Base-by-base conservation (phyloP, 2,113 vertebrate genomes). In the Empidonax alnorum region DNA sequence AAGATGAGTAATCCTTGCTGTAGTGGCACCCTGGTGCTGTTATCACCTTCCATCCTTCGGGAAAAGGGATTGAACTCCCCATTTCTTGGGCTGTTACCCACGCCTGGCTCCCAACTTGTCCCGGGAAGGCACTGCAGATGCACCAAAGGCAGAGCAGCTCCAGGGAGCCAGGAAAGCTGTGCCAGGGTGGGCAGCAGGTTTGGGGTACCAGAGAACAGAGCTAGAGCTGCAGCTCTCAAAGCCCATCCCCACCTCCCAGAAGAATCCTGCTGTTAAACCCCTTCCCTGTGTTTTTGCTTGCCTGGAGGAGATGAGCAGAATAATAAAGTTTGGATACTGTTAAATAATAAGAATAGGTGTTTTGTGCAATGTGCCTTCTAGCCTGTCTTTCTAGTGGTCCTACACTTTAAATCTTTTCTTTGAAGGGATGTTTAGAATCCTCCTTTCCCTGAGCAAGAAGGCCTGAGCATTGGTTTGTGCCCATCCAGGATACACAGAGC, bases 401-500 rank as follows among this genome's bases (percentile, higher is more conserved):
- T 75, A 3, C 35, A 5, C 4, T 12, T 24, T 20, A 13, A 13
- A n/a, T 44, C 44, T 72, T 7, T 14, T 37, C 58, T 46, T 30
- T 30, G 66, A n/a, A 44, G 27, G 42, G 15, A 50, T 30, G 33
- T 22, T 63, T 14, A 58, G 42, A 47, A 42, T 30, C 28, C 25
- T 53, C 31, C 61, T 63, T 56, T 41, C 61, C 53, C 19, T 47
- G 4, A 58, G n/a, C n/a, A 33, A 14, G 62, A 5, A 17, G 16
- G 24, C 39, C 37, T 49, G 42, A 87, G 69, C 66, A 22, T 31
- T 18, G 3, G 8, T 65, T 73, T 81, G 53, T 82, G 74, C 61
- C 58, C 61, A 31, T n/a, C 42, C n/a, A 30, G 89, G 67, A 49
- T 15, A 19, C 0, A 10, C 0, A 0, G 19, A 0, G 7, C 12